A percentile compares a stretch with the other conserved stretches of the same genome.
These are phyloP conservation scores for Synanthedon formicaeformis DNA, from an alignment of 2,888 invertebrate genomes.

Conservation along the genomic window DNA sequence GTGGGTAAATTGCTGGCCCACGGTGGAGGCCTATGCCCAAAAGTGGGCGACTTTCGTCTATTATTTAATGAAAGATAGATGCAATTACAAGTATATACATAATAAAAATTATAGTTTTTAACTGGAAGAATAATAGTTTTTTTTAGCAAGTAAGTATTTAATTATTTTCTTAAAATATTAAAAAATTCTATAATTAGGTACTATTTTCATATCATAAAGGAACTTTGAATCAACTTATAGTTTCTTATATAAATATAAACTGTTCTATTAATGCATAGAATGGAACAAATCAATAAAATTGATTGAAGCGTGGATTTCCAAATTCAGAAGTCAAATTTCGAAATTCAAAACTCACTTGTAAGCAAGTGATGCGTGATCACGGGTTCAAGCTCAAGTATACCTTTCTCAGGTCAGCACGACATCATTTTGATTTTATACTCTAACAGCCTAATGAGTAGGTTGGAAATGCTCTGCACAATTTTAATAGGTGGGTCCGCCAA, in stretches of 20 bases:
- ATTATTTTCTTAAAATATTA: background rate
- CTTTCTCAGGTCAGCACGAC: constrained; percentile 17
- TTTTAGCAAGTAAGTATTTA: no score
- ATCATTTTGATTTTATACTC: background rate
- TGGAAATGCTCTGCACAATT: background rate
- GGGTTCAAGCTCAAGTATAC: constrained; percentile 37
- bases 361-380: constrained; percentile 65
- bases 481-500: constrained; percentile 17
- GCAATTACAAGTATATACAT: no score
- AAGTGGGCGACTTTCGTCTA: no score
- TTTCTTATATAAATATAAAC: no score
- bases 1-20: no score
- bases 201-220: background rate
- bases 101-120: no score
- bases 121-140: no score
- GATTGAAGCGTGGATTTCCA: constrained; percentile 12
- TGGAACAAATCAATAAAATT: background rate
- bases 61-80: no score
- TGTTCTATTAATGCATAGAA: no score
- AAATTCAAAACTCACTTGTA: constrained; percentile 41
- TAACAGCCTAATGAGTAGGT: background rate
- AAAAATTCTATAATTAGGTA: background rate
- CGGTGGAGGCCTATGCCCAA: no score
- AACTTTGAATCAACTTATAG: background rate
- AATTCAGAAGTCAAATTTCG: constrained; percentile 24